phyloP scores from a whole-genome alignment of 2,797 vertebrate genomes.

The Pogoniulus pusillus region DNA sequence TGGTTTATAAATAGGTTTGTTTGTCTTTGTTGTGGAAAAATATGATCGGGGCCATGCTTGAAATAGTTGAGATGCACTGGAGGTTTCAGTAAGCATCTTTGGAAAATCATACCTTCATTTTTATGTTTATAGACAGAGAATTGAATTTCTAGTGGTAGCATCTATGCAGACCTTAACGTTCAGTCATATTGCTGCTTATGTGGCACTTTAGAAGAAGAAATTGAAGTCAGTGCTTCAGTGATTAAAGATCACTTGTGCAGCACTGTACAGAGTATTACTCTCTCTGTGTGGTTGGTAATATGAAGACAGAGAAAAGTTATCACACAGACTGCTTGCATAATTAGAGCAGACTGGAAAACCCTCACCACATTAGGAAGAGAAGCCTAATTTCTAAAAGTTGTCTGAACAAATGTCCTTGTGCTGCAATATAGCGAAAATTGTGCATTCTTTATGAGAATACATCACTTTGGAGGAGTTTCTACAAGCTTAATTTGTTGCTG shows the following conservation, averaged over 20 bases:
- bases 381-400: neutral
- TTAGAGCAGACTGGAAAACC: neutral
- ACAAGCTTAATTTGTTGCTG: neutral
- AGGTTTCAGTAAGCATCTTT: neutral
- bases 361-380: neutral
- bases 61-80: constrained; percentile 15
- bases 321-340: neutral
- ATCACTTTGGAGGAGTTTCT: neutral
- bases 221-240: neutral
- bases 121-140: neutral
- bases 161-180: neutral
- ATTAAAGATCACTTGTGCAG: neutral
- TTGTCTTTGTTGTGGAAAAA: neutral
- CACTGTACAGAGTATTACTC: neutral
- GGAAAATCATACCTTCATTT: neutral
- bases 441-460: neutral
- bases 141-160: neutral
- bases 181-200: neutral
- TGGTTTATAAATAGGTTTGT: neutral
- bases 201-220: neutral
- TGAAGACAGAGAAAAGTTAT: neutral
- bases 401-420: neutral
- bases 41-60: neutral
- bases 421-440: neutral
- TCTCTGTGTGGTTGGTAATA: neutral